These are phyloP conservation scores for Kryptolebias ocellatus DNA, from an alignment of 2,797 vertebrate species.

Conservation along the genomic window DNA sequence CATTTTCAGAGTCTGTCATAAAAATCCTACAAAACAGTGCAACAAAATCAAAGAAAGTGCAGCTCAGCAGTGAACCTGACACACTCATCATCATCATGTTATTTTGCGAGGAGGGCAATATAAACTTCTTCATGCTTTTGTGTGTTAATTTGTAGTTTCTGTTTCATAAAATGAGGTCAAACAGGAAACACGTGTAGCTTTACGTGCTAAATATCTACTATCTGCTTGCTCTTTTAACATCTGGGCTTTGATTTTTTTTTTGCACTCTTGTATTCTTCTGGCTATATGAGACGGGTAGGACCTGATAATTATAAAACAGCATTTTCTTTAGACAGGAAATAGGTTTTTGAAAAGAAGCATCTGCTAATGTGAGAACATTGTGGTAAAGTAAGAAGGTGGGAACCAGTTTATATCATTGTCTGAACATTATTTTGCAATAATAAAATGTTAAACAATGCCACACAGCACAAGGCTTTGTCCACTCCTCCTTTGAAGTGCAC, in stretches of 20 bases:
- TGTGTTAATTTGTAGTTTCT: conserved; percentile 7
- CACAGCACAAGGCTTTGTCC: not conserved
- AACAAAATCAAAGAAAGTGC: conserved; percentile 19
- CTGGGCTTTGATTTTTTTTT: not conserved
- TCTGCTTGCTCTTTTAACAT: not conserved
- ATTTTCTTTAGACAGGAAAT: not conserved
- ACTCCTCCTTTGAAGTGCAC: not conserved
- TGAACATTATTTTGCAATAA: no score
- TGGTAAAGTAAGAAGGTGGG: not conserved
- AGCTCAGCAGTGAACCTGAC: conserved; percentile 25
- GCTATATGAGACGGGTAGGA: not conserved
- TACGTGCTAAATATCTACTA: not conserved
- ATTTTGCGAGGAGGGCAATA: conserved; percentile 8
- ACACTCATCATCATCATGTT: conserved; percentile 8
- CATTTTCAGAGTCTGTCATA: conserved; percentile 29
- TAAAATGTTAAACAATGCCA: not conserved
- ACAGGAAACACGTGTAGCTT: conserved; percentile 20
- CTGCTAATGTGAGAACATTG: no score
- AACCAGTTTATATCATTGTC: not conserved
- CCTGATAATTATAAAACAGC: not conserved
- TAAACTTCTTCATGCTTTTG: conserved; percentile 12
- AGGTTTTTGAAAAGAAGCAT: no score
- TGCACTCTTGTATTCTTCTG: not conserved
- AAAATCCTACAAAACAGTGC: conserved; percentile 15
- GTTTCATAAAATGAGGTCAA: conserved; percentile 12